A percentile compares a stretch with the other conserved stretches of the same genome.
Evolutionary conservation across 2,113 vertebrate genomes (phyloP).

Genomic region (Thomomys bottae): DNA sequence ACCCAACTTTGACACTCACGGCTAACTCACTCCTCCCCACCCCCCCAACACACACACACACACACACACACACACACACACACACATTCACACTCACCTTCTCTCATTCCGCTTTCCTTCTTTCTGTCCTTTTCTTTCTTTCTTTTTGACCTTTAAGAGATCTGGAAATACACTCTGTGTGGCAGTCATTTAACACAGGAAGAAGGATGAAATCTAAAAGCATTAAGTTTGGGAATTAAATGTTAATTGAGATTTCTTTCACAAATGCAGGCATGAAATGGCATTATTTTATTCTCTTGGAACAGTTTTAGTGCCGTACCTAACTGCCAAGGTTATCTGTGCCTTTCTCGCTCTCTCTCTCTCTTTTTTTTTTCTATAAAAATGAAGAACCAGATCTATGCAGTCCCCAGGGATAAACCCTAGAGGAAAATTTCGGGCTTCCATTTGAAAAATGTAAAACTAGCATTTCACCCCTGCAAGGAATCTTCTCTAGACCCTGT

Average conservation of each 20-base stretch:
- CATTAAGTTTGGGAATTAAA: constrained; percentile 63
- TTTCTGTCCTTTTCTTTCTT: not conserved
- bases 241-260: constrained; percentile 57
- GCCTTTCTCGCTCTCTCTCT: not conserved
- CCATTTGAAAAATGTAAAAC: constrained; percentile 49
- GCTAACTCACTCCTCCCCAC: constrained; percentile 68
- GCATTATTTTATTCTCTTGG: constrained; percentile 58
- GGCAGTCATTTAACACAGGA: constrained; percentile 71
- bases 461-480: not conserved
- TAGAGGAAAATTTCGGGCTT: constrained; percentile 39
- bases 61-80: not conserved
- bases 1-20: constrained; percentile 88
- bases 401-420: constrained; percentile 41
- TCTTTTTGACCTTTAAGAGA: constrained; percentile 83
- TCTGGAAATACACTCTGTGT: constrained; percentile 77
- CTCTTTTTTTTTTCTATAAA: not conserved
- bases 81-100: constrained; percentile 73
- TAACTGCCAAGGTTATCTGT: not conserved
- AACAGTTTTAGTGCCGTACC: constrained; percentile 18
- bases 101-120: constrained; percentile 25
- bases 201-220: constrained; percentile 69
- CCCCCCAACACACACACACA: constrained; percentile 45
- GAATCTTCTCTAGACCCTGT: constrained; percentile 2
- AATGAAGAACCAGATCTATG: constrained; percentile 34
- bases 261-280: constrained; percentile 66